Base-by-base conservation (phyloP, 1,140 invertebrate genomes). In the Nasonia longicornis region DNA sequence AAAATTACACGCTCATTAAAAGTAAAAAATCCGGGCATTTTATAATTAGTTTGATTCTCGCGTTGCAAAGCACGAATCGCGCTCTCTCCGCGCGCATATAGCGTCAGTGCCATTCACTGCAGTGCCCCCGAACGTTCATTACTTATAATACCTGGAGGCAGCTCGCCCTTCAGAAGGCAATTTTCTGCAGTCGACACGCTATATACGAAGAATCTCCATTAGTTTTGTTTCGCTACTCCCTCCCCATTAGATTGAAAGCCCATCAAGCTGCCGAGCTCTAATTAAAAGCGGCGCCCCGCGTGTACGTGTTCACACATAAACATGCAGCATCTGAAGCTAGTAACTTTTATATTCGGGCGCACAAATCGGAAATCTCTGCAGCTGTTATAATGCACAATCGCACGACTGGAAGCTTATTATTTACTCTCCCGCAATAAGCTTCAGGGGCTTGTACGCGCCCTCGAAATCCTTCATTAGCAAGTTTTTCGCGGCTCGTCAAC, bases 171-270 rank as follows among this genome's bases (percentile, higher is more conserved):
- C 52, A n/a, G 52, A 58, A 58, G 52, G 20, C 20, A 58, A 58
- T 58, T 58, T 58, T 20, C 52, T 58, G 14, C 14, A 58, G 52
- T 58, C 52, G 14, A 58, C 52, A 58, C 52, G 52, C 52, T 58
- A 58, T n/a, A n/a, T 58, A 58, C 52, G 20, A 58, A 58, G 52
- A 58, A 58, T 58, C 16, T n/a, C 16, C 16, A 20, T 58, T 58
- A 7, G 52, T n/a, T 58, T 58, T n/a, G 16, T 29, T 67, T 67
- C 11, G 26, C 26, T 67, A 2, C 4, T 42, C 52, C 22, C 45
- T 38, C 42, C 16, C 67, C 71, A 38, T 29, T 29, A 73, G 66
- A 29, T 29, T 72, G 45, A 79, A 82, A 82, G 58, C 69, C 79
- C 73, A 82, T 73, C 66, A 45, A 82, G 48, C 42, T 26, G 20